Conservation (phyloP, 2,888 invertebrate genomes). For the Cephus rjabovi region DNA sequence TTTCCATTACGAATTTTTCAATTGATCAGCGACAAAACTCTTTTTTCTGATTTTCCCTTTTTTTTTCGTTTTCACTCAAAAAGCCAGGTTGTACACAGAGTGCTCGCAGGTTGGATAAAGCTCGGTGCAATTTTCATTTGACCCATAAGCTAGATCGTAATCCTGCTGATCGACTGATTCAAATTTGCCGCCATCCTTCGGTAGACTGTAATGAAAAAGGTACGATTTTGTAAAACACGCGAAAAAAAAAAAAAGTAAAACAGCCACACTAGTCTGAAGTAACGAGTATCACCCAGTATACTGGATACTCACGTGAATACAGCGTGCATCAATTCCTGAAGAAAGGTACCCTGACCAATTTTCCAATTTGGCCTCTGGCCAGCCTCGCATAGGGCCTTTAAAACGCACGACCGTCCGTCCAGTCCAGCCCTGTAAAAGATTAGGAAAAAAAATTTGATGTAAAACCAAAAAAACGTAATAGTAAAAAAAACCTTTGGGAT, state of each 20-base stretch:
- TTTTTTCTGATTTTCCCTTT: neutral
- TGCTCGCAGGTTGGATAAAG: constrained; percentile 66
- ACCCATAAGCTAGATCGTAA: constrained; percentile 67
- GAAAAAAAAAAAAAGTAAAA: neutral
- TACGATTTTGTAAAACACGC: neutral
- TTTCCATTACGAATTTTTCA: neutral
- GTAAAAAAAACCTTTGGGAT: neutral
- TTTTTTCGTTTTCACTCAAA: neutral
- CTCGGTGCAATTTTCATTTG: constrained; percentile 65
- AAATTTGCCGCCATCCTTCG: constrained; percentile 52
- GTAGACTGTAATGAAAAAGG: constrained; percentile 42
- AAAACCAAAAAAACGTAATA: neutral
- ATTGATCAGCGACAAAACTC: neutral
- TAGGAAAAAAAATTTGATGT: neutral
- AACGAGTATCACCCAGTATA: neutral
- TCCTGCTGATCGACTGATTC: constrained; percentile 49
- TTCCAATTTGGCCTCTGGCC: constrained; percentile 67
- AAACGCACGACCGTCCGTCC: constrained; percentile 78
- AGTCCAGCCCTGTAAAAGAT: constrained; percentile 77
- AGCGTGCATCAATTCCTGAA: constrained; percentile 60
- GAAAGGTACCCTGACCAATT: constrained; percentile 54
- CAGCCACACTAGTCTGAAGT: neutral
- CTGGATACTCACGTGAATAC: constrained; percentile 56
- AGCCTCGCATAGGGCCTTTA: constrained; percentile 80
- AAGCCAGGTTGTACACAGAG: constrained; percentile 56